Evolutionary conservation across 2,797 vertebrate species (phyloP), one percentile per base, ranked within the genome.

Genomic region (Botia kubotai): DNA sequence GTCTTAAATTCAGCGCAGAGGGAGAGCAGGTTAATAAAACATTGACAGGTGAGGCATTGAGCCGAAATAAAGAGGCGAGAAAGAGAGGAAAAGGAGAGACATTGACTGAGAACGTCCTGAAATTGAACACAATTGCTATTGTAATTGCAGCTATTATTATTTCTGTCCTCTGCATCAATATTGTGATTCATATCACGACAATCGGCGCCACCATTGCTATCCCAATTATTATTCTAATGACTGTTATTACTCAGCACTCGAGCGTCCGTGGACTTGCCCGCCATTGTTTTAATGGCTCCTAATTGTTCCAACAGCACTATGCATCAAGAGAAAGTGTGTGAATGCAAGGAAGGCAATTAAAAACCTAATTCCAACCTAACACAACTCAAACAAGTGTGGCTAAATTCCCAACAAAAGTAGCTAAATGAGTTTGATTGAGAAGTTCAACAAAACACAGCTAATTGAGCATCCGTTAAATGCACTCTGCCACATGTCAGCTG

Each of bases 201-300:
- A 91, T 92, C 87, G 83, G 87, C 84, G 82, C 87, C 88, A 87
- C 87, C 90, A 90, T 87, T 39, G 62, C 86, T 87, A 86, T 91
- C 86, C 86, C 89, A 91, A 94, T 94, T 93, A 93, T 92, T 92
- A 91, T 91, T 90, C 87, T 93, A 94, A 94, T 93, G 88, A 91
- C 91, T 90, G 89, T 92, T 93, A 94, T 94, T 93, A 94, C 88
- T 92, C 92, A 93, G 91, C 89, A 85, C 89, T 79, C 75, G 89
- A 89, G 91, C 89, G 89, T 89, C 90, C 70, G 36, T 79, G 46
- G 68, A 86, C 89, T 72, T 26, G 79, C 72, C 83, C 16, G 36
- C 89, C 87, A 90, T 93, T 94, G 91, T 93, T 91, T 91, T 88
- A 89, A 83, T 72, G 73, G 86, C 71, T 63, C 78, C 48, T 83